These are phyloP conservation scores for Drosophila hydei DNA, from an alignment of 1,140 invertebrate species.

Conservation along the genomic window DNA sequence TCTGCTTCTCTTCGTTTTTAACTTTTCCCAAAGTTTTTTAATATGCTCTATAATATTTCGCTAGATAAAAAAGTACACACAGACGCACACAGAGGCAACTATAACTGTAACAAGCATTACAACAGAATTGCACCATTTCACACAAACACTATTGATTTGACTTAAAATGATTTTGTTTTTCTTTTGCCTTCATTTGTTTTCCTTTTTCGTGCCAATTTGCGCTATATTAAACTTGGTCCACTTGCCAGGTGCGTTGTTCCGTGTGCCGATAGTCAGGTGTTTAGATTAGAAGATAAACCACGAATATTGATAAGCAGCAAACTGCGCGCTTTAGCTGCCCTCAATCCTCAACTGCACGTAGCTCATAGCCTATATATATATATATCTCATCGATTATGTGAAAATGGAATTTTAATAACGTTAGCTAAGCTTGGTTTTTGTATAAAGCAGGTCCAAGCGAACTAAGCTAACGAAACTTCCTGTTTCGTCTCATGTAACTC, in stretches of 20 bases:
- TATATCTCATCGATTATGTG: no score
- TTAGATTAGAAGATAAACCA: neutral
- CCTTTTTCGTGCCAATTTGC: neutral
- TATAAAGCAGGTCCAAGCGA: neutral
- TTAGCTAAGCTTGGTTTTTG: no score
- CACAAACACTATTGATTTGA: slow-evolving; percentile 40
- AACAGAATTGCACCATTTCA: slow-evolving; percentile 16
- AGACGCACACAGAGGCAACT: neutral
- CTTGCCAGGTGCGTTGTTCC: neutral
- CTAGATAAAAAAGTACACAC: slow-evolving; percentile 5
- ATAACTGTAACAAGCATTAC: slow-evolving; percentile 16
- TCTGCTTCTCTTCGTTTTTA: slow-evolving; percentile 3
- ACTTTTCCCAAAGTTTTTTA: slow-evolving; percentile 78
- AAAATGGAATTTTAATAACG: no score
- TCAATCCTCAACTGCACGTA: no score
- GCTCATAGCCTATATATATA: no score
- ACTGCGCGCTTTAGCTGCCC: neutral
- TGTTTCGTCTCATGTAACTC: no score
- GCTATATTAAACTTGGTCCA: neutral
- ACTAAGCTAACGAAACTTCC: neutral
- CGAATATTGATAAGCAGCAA: neutral
- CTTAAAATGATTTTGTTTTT: slow-evolving; percentile 7
- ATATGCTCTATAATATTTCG: slow-evolving; percentile 64
- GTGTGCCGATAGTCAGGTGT: neutral
- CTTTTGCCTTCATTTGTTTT: no score